Evolutionary conservation across 2,797 vertebrate genomes (phyloP).

Genomic region (Basileuterus tristriatus): DNA sequence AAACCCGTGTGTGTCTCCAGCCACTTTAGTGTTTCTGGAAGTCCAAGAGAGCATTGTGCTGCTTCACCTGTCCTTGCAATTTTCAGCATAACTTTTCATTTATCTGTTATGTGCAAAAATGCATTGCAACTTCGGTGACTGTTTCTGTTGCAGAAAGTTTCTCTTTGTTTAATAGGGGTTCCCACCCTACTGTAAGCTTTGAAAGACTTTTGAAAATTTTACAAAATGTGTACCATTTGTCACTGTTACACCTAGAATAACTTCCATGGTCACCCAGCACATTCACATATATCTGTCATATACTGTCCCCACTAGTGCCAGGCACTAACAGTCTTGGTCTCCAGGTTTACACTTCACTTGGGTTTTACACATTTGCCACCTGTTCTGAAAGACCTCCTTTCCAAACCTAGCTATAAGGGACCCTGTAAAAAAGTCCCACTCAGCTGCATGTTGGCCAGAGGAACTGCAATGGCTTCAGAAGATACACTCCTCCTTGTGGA

Average conservation of each 20-base stretch:
- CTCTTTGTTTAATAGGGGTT: not conserved
- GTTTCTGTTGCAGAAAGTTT: not conserved
- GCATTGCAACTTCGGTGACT: not conserved
- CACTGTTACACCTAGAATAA: not conserved
- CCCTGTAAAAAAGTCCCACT: not conserved
- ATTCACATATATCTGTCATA: not conserved
- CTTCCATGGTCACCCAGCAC: not conserved
- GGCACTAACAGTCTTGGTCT: not conserved
- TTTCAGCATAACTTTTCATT: not conserved
- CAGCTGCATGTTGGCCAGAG: not conserved
- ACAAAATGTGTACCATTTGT: not conserved
- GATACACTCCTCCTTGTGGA: not conserved
- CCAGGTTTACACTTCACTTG: not conserved
- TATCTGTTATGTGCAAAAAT: not conserved
- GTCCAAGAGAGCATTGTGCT: not conserved
- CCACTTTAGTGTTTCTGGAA: not conserved
- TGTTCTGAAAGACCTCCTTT: not conserved
- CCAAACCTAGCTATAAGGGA: not conserved
- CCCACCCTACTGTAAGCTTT: not conserved
- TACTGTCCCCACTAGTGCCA: not conserved
- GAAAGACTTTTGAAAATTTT: not conserved
- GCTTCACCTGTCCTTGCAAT: not conserved
- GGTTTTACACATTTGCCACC: not conserved
- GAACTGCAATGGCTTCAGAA: not conserved
- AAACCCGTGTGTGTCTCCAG: not conserved